These are phyloP conservation scores for Carcinoscorpius rotundicauda DNA, from an alignment of 1,140 invertebrate genomes.

Conservation along the genomic window DNA sequence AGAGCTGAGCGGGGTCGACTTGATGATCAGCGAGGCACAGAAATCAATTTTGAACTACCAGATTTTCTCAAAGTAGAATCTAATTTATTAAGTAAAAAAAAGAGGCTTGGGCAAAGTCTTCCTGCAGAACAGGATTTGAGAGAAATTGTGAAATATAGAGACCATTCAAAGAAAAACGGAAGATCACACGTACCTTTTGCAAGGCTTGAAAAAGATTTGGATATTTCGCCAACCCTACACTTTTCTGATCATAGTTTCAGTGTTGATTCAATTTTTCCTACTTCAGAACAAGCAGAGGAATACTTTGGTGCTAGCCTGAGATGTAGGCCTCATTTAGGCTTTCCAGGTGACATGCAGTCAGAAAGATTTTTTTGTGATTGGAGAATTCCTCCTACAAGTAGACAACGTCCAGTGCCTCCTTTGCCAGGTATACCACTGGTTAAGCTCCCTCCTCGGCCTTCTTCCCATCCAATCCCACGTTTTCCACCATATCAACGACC, in stretches of 20 bases:
- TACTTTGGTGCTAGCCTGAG: conserved; percentile 6
- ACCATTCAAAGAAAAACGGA: conserved; percentile 6
- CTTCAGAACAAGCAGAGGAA: conserved; percentile 16
- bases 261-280: conserved; percentile 19
- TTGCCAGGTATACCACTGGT: not conserved
- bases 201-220: conserved; percentile 11
- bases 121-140: conserved; percentile 3
- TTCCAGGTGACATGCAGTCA: conserved; percentile 7
- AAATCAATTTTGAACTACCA: conserved; percentile 64
- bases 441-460: conserved; percentile 3
- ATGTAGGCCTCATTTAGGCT: conserved; percentile 9
- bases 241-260: conserved; percentile 16
- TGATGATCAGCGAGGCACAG: conserved; percentile 67
- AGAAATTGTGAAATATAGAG: conserved; percentile 8
- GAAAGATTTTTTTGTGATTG: conserved; percentile 14
- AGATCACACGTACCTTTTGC: conserved; percentile 5
- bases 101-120: not conserved
- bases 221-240: conserved; percentile 16
- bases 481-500: conserved; percentile 8
- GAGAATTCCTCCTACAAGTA: conserved; percentile 8
- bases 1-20: conserved; percentile 56
- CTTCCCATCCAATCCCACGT: conserved; percentile 10
- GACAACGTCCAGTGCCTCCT: conserved; percentile 5
- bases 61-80: conserved; percentile 50
- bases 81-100: conserved; percentile 16